Base-by-base conservation (phyloP, 2,797 vertebrate genomes). In the Apogon talboti region DNA sequence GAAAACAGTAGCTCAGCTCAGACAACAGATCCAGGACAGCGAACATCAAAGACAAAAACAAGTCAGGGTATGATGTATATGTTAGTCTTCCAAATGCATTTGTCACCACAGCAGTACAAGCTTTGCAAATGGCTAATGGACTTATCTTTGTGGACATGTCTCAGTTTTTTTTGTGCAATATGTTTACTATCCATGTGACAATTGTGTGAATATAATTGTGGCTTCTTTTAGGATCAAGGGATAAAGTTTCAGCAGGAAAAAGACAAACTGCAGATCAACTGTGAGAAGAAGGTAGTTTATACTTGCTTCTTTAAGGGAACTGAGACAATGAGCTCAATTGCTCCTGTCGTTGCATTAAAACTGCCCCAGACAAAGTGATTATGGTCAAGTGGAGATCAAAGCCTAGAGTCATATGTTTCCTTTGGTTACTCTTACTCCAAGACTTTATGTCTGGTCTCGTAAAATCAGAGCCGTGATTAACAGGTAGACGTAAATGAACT, bases 201-300 rank as follows among this genome's bases (percentile, higher is more conserved):
- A 35, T 9, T n/a, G n/a, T 33, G 11, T 40, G 45, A 52, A 54
- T 16, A 6, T 10, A 59, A 11, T 64, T 19, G 24, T 75, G 33
- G 78, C 4, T 44, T n/a, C 1, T 67, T 71, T 54, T 85, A 99
- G 98, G 96, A 97, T 71, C 94, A 95, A 71, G 95, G 96, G 66
- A 82, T 84, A 56, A 95, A 88, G 54, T 90, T 94, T 85, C 94
- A 95, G 63, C 92, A 94, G 80, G 95, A 96, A 53, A 96, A 89
- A 86, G 89, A 91, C 50, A 85, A 95, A 46, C 74, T 95, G 78
- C 95, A 95, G 65, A 76, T 53, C 76, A 79, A 28, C 47, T 92
- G 84, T 85, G 95, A 97, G 70, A 96, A 93, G 80, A 95, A 96
- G 96, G 98, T 98, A 83, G 15, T 0, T 30, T 74, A 13, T 48